Percentiles rank a stretch among this genome's conserved stretches.
Conservation (phyloP, 2,113 vertebrate genomes). For the Trematocara stigmaticum region DNA sequence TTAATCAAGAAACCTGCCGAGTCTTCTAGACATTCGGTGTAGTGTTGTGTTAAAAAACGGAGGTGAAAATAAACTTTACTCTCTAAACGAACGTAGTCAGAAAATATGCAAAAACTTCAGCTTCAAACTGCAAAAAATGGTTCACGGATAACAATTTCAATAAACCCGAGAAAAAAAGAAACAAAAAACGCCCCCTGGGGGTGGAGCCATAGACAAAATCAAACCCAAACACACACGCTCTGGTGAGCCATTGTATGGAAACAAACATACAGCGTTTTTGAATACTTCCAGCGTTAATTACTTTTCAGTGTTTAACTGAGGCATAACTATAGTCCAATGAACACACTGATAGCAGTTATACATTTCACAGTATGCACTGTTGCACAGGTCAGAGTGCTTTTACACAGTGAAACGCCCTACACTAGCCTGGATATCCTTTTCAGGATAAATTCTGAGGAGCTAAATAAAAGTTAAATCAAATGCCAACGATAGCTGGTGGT, state of each 20-base stretch:
- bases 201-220: background rate
- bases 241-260: background rate
- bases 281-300: background rate
- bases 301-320: background rate
- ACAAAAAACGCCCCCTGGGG: background rate
- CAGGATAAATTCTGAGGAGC: background rate
- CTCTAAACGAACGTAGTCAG: background rate
- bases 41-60: rapidly evolving
- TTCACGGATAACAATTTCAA: background rate
- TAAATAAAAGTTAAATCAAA: background rate
- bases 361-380: background rate
- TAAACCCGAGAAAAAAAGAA: rapidly evolving
- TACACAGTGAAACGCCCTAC: background rate
- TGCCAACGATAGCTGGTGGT: background rate
- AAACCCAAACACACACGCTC: background rate
- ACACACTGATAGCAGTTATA: background rate
- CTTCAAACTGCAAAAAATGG: background rate
- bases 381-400: background rate
- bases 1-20: background rate
- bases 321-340: background rate
- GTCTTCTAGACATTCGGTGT: background rate
- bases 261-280: rapidly evolving
- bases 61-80: background rate
- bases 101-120: background rate
- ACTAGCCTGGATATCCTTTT: rapidly evolving